Base-by-base conservation (phyloP, 2,888 invertebrate species). In the Cryptophagus acutangulus region DNA sequence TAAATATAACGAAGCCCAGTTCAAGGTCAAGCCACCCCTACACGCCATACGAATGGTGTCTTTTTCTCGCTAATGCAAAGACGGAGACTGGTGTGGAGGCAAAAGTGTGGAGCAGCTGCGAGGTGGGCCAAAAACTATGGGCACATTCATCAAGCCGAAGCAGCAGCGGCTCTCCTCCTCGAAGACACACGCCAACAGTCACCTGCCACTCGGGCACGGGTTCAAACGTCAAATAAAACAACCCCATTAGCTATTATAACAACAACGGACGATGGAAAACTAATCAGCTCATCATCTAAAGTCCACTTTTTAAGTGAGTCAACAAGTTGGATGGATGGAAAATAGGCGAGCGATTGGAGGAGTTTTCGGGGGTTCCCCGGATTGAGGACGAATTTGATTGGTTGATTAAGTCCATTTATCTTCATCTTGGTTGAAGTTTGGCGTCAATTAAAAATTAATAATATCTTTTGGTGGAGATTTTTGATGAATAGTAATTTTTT, bases 111-210 rank as follows among this genome's bases (percentile, higher is more conserved):
- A 51, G 56, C 57, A 60, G 55, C 57, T 58, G 58, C 57, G 49
- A 61, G 54, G 56, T 53, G 59, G 55, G 61, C 57, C 58, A 56
- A 51, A 48, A 46, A 20, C 20, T 8, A 20, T 20, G 20, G 5
- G 6, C 52, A 51, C 57, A 57, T 60, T 59, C 59, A 59, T 56
- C 59, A 59, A 63, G 54, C 61, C 58, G 59, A 61, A 52, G 48
- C 49, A 40, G 52, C 52, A 45, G 52, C 53, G 46, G 44, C 48
- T 58, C 57, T 57, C 67, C n/a, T n/a, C n/a, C n/a, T n/a, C n/a
- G 67, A 26, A 72, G 74, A 74, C 72, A 72, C 65, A 71, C 72
- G 71, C 70, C 71, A 69, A 66, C 71, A 69, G 66, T 71, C 72
- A 71, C 67, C 67, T 71, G 59, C 61, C 58, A 52, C 54, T 53